A percentile compares a stretch with the other conserved stretches of the same genome.
Evolutionary conservation across 53 echinoderm and acorn worm species (phyloP).

Genomic region (Hippasteria phrygiana): DNA sequence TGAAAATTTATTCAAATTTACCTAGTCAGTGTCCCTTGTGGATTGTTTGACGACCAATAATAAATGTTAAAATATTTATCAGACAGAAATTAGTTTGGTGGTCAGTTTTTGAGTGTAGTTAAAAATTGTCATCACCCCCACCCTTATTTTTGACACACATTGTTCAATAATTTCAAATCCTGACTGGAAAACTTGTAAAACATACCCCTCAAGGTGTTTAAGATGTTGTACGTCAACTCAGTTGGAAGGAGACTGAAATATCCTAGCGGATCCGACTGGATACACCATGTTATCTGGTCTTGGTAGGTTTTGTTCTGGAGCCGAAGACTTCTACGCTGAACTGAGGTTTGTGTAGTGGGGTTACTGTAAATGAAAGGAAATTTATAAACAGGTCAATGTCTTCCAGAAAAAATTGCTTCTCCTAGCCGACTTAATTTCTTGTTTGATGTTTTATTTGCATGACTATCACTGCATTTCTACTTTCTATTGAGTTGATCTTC

Average conservation of each 20-base stretch:
- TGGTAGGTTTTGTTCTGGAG: conserved; percentile 39
- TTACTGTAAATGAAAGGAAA: not conserved
- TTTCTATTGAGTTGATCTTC: too few species aligned
- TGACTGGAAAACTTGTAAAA: not conserved
- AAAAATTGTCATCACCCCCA: too few species aligned
- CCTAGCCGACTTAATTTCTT: too few species aligned
- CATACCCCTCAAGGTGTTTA: conserved; percentile 65
- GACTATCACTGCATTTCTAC: too few species aligned
- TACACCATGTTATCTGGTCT: not conserved
- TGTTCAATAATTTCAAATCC: not conserved
- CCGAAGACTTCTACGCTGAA: conserved; percentile 35
- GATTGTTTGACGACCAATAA: too few species aligned
- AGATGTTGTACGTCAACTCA: conserved; percentile 54
- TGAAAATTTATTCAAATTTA: too few species aligned
- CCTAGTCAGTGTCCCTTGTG: too few species aligned
- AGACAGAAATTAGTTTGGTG: too few species aligned
- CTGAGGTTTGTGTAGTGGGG: not conserved
- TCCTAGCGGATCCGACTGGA: conserved; percentile 49
- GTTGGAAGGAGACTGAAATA: conserved; percentile 65
- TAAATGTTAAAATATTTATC: too few species aligned
- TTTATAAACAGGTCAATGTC: not conserved
- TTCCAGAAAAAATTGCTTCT: not conserved
- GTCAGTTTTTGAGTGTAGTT: too few species aligned
- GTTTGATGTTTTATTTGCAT: too few species aligned
- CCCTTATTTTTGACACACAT: not conserved